Evolutionary conservation across 2,888 invertebrate species (phyloP), one percentile per base, ranked within the genome.

Genomic region (Drosophila peninsularis): DNA sequence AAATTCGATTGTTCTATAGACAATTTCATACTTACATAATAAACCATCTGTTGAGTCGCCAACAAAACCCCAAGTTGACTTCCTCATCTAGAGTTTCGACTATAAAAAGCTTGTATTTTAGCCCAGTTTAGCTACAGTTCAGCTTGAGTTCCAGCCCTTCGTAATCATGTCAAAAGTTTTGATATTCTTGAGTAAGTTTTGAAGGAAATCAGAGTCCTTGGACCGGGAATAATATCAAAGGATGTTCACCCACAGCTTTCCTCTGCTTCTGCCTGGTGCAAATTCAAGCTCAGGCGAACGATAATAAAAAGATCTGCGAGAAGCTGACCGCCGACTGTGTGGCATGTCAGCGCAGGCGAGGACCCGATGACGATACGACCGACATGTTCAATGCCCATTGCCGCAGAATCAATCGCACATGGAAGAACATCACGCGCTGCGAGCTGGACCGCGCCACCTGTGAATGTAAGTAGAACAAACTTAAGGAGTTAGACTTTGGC

Each of bases 341-440:
- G 17, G 19, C 7, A 0, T 49, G 53, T 30, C 39, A 81, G 32
- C 6, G 3, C 0, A 39, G 13, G 1, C n/a, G 54, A 14, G 83
- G 83, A 49, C 24, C 32, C n/a, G 14, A 50, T 1, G 80, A 86
- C 39, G 80, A 69, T 36, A 39, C 76, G 1, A 67, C 66, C 0
- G 55, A 17, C 13, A 4, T 30, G 2, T 36, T 78, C 2, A 89
- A 86, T 39, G 10, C 3, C 2, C 17, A 42, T 9, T 89, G 88
- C n/a, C 61, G 80, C 0, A 9, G 0, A 0, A 1, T 1, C 0
- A 6, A 13, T 13, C 14, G 21, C 1, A 49, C 11, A 7, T 89
- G 90, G 90, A 63, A 32, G 0, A 42, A 68, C 42, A 37, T 89
- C 0, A 27, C 74, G 1, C 80, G 72, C 2, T 86, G 88, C 30